Evolutionary conservation across 2,797 vertebrate species (phyloP), one percentile per base, ranked within the genome.

Genomic region (Psittacula echo): DNA sequence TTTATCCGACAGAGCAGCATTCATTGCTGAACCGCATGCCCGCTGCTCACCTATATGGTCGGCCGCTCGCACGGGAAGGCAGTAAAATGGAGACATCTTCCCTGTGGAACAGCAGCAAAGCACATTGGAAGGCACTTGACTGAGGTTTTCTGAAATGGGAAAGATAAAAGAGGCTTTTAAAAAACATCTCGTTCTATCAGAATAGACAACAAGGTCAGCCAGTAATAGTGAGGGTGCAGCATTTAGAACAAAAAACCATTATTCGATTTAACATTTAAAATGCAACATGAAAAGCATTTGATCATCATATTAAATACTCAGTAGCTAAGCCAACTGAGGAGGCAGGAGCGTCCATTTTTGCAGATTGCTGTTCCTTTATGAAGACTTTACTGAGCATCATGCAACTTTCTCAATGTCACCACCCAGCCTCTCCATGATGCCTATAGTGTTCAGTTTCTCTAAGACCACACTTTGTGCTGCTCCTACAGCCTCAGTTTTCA

Each of bases 11-110:
- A 48, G 16, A 9, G 48, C 62, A 54, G 54, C 4, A 1, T 8
- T 48, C 34, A 8, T 5, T 6, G 37, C 44, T 76, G 14, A 54
- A 39, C 11, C 5, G 60, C 4, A 0, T 3, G 12, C 9, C 15
- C 1, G 2, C 41, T 54, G 24, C 42, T 47, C 60, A 14, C 29
- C 48, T 26, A 1, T 3, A 0, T 0, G 7, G 13, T 34, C 30
- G 21, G 14, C 42, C 3, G 5, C 20, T 53, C 0, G 29, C 29
- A 30, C 53, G 17, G 29, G 2, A 84, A 54, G 13, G 60, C 48
- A 66, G 48, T 17, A 47, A 93, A 84, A 91, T 5, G 27, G 70
- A 94, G 58, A 34, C 23, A 61, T 67, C 14, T 68, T 10, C 34
- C 34, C 39, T 2, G 7, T 8, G 34, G 44, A 70, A 62, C 32